Percentiles rank a stretch among this genome's conserved stretches.
Conservation (phyloP, 2,113 vertebrate species). For the Genyomyrus donnyi region DNA sequence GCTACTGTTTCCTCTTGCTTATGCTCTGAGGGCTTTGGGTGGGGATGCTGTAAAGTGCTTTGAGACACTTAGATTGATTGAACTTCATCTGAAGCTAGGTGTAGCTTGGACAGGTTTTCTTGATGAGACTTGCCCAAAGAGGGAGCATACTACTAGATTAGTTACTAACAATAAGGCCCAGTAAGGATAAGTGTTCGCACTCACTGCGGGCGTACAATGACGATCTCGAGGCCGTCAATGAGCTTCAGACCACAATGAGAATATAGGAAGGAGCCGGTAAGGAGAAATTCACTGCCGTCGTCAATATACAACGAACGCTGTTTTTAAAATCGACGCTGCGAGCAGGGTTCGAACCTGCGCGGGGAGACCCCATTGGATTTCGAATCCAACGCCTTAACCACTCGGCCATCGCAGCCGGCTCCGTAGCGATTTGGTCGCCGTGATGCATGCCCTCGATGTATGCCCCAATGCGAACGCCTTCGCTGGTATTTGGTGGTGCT, state of each 20-base stretch:
- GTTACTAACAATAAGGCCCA: background rate
- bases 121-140: background rate
- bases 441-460: background rate
- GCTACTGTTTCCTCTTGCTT: background rate
- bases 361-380: slow-evolving; percentile 82
- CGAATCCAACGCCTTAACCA: slow-evolving; percentile 83
- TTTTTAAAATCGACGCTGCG: slow-evolving; percentile 2
- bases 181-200: background rate
- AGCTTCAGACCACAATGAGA: background rate
- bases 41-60: background rate
- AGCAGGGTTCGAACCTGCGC: slow-evolving; percentile 67
- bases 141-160: background rate
- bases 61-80: background rate
- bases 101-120: background rate
- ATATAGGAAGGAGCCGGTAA: background rate
- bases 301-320: background rate
- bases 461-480: background rate
- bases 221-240: background rate
- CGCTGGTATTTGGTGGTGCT: background rate
- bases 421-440: fast-evolving
- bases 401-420: slow-evolving; percentile 70
- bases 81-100: background rate
- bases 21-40: no score
- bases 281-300: background rate
- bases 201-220: background rate